phyloP scores from a whole-genome alignment of 2,888 invertebrate species.

The Idaea dimidiata region DNA sequence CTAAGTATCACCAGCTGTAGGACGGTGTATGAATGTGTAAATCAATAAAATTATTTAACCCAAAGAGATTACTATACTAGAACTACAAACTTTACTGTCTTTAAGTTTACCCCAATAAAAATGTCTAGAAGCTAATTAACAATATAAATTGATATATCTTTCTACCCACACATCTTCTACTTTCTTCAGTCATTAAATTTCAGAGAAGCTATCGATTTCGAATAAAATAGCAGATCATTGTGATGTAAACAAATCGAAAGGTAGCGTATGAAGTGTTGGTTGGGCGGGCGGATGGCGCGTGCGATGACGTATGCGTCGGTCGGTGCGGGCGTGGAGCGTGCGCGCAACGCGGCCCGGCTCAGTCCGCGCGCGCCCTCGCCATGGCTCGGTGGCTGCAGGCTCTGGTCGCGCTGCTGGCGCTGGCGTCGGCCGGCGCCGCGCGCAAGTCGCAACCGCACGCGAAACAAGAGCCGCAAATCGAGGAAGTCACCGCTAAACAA shows the following conservation, averaged over 20 bases:
- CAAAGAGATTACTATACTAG: no score
- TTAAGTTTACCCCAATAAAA: no score
- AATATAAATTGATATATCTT: no score
- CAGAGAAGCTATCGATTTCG: slow-evolving; percentile 9
- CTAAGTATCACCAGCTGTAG: no score
- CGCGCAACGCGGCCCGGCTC: slow-evolving; percentile 51
- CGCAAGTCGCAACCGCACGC: slow-evolving; percentile 59
- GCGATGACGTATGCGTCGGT: slow-evolving; percentile 37
- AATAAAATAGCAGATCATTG: slow-evolving; percentile 27
- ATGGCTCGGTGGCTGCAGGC: slow-evolving; percentile 78
- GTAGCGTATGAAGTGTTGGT: slow-evolving; percentile 8
- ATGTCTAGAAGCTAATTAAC: no score
- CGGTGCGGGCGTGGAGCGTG: slow-evolving; percentile 47
- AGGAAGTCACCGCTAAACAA: slow-evolving; percentile 96
- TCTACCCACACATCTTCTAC: background rate
- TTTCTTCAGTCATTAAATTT: background rate
- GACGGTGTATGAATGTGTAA: no score
- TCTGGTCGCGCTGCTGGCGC: slow-evolving; percentile 76
- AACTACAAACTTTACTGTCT: no score
- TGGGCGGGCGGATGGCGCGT: slow-evolving; percentile 28
- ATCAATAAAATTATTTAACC: no score
- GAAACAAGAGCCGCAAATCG: slow-evolving; percentile 89
- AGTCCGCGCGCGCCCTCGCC: slow-evolving; percentile 77
- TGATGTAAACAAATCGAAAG: slow-evolving; percentile 47
- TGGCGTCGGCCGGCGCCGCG: slow-evolving; percentile 75